Evolutionary conservation across 1,140 invertebrate species (phyloP).

Genomic region (Bombus terrestris): DNA sequence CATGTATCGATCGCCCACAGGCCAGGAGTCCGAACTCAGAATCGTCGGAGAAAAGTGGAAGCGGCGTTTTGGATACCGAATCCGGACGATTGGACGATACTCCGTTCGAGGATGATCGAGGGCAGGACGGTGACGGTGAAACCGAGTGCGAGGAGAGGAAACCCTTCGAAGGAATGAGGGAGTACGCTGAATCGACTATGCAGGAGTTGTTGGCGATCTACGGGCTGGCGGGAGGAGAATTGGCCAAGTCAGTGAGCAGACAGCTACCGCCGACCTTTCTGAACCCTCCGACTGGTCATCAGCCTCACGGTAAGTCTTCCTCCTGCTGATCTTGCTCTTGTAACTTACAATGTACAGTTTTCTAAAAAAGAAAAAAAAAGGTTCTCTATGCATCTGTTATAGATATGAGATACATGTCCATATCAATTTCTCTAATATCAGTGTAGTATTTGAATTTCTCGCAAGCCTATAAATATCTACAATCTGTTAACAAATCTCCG

Average conservation of each 20-base stretch:
- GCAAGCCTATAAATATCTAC: background rate
- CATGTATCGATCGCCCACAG: constrained; percentile 49
- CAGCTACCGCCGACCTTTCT: constrained; percentile 80
- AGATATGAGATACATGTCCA: too few species aligned
- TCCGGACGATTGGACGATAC: constrained; percentile 73
- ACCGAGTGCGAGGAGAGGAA: constrained; percentile 73
- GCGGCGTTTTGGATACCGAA: constrained; percentile 72
- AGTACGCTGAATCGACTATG: constrained; percentile 86
- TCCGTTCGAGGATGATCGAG: constrained; percentile 75
- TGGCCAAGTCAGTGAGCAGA: constrained; percentile 80
- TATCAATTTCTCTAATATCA: too few species aligned
- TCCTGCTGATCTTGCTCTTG: background rate
- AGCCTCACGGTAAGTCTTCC: constrained; percentile 69
- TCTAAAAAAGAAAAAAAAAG: too few species aligned
- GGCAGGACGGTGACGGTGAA: constrained; percentile 66
- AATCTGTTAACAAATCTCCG: background rate
- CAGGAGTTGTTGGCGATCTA: constrained; percentile 86
- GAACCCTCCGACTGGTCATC: constrained; percentile 76
- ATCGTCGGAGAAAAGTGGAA: constrained; percentile 80
- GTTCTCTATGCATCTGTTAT: too few species aligned
- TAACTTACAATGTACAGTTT: background rate
- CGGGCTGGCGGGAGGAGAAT: constrained; percentile 82
- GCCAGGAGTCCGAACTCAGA: constrained; percentile 79
- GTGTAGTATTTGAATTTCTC: background rate
- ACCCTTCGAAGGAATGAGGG: constrained; percentile 82